phyloP scores from a whole-genome alignment of 2,113 vertebrate genomes.

The Gulo gulo region DNA sequence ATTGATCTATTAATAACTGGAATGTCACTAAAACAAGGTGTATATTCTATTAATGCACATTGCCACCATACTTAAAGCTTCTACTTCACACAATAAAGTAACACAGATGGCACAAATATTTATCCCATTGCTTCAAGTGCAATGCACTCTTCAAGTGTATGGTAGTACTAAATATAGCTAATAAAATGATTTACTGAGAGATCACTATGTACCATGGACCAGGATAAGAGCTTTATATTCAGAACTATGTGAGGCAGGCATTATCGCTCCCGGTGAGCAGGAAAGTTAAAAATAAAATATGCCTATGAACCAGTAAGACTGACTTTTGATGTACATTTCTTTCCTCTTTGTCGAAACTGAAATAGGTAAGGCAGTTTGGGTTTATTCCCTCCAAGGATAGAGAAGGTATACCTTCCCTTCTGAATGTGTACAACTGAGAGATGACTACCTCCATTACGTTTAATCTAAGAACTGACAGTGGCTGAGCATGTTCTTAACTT shows the following conservation, averaged over 20 bases:
- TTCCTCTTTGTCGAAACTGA: neutral
- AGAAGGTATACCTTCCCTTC: neutral
- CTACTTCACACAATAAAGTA: neutral
- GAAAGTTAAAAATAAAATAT: neutral
- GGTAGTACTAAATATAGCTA: neutral
- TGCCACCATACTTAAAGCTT: neutral
- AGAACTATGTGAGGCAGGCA: neutral
- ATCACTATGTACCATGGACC: neutral
- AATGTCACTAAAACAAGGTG: neutral
- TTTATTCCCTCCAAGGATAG: neutral
- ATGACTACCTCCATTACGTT: neutral
- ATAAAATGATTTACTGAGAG: neutral
- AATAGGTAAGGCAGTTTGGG: neutral
- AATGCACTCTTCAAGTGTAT: neutral
- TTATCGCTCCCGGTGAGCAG: neutral
- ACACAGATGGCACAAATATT: neutral
- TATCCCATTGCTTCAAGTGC: neutral
- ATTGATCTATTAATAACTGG: neutral
- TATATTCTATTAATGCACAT: neutral
- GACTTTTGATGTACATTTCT: neutral
- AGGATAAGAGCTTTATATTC: neutral
- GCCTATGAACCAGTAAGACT: neutral
- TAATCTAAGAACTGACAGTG: neutral
- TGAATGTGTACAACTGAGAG: neutral
- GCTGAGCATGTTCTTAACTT: neutral